Evolutionary conservation across 2,797 vertebrate genomes (phyloP).

Genomic region (Rhynchotus rufescens): DNA sequence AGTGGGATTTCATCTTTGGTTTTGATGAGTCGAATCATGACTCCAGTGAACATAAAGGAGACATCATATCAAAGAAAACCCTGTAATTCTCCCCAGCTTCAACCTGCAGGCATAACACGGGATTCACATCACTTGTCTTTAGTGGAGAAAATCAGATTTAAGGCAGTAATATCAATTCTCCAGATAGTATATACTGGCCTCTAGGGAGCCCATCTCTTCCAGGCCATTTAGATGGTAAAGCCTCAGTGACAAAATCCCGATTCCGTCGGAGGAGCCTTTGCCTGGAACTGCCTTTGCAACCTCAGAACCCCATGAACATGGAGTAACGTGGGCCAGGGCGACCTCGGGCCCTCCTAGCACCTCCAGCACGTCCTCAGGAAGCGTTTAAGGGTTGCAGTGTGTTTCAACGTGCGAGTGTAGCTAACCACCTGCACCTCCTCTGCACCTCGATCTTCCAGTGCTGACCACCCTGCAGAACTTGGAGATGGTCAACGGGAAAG

Average conservation of each 20-base stretch:
- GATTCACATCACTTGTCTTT: not conserved
- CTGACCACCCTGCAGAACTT: not conserved
- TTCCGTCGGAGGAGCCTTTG: not conserved
- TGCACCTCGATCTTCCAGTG: not conserved
- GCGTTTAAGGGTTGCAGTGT: not conserved
- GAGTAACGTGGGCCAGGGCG: not conserved
- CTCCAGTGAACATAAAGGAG: slow-evolving; percentile 4
- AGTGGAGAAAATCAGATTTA: not conserved
- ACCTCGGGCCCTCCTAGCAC: not conserved
- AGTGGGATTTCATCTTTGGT: not conserved
- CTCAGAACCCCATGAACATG: not conserved
- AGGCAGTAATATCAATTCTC: not conserved
- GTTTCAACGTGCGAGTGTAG: not conserved
- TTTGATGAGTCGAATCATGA: not conserved
- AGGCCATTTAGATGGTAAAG: not conserved
- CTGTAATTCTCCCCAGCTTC: slow-evolving; percentile 14
- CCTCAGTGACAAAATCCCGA: not conserved
- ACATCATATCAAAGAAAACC: slow-evolving; percentile 1
- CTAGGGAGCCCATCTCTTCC: not conserved
- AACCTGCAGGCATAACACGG: not conserved
- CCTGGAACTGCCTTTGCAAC: not conserved
- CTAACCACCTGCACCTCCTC: not conserved
- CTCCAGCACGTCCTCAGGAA: not conserved
- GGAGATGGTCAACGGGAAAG: not conserved
- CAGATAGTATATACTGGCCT: not conserved